A percentile compares a stretch with the other conserved stretches of the same genome.
phyloP scores from a whole-genome alignment of 2,797 vertebrate species.

The Artibeus lituratus region DNA sequence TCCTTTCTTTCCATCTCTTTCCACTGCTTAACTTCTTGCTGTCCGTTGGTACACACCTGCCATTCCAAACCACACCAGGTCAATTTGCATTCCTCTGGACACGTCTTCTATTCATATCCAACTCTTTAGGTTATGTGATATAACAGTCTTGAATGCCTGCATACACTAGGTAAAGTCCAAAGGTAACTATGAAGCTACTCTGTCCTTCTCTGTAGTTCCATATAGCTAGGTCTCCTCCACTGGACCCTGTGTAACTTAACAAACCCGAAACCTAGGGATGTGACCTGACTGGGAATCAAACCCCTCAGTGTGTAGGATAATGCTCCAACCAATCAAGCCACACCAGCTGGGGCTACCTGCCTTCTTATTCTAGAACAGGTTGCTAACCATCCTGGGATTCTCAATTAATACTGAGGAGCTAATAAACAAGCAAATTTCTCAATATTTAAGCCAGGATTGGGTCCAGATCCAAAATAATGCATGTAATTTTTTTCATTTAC shows the following conservation, averaged over 20 bases:
- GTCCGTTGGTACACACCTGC: not conserved
- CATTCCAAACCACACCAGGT: not conserved
- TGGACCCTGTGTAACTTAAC: not conserved
- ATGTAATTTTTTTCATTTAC: not conserved
- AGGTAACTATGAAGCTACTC: not conserved
- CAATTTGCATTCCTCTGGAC: not conserved
- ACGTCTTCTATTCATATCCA: not conserved
- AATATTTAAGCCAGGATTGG: not conserved
- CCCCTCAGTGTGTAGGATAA: too few species aligned
- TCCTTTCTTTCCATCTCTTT: not conserved
- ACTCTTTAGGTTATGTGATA: not conserved
- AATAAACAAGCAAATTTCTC: not conserved
- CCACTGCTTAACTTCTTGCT: not conserved
- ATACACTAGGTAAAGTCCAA: not conserved
- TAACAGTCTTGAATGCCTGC: not conserved
- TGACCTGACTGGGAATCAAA: not conserved
- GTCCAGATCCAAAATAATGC: not conserved
- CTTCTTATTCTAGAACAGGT: not conserved
- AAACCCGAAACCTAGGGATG: too few species aligned
- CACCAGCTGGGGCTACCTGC: not conserved
- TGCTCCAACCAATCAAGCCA: not conserved
- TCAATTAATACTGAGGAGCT: not conserved
- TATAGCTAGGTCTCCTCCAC: not conserved
- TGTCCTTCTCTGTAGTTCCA: not conserved
- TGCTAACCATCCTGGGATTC: not conserved